These are phyloP conservation scores for Oikopleura albicans DNA, from an alignment of 23 tunicate genomes.

Conservation along the genomic window DNA sequence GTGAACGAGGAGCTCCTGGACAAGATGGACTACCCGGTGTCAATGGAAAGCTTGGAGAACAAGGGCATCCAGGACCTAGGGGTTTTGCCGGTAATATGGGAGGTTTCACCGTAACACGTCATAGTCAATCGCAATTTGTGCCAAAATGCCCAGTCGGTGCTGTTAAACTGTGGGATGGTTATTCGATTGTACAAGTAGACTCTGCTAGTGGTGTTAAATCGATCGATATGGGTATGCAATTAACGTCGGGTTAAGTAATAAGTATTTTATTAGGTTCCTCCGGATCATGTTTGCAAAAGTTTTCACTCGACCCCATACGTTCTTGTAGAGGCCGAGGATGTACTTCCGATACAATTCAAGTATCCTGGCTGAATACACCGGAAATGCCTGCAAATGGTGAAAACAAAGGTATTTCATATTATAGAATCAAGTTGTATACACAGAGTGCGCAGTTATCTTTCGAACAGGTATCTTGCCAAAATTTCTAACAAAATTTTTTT, in stretches of 20 bases:
- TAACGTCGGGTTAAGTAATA: background rate
- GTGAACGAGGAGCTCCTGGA: conserved; percentile 22
- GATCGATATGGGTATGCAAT: conserved; percentile 56
- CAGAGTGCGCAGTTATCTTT: background rate
- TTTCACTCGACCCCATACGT: background rate
- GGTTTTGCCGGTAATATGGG: conserved; percentile 28
- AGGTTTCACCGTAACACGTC: conserved; percentile 32
- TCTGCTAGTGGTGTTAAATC: conserved; percentile 54
- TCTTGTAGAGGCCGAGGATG: background rate
- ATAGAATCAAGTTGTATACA: background rate
- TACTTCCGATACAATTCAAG: background rate
- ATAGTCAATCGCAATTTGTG: conserved; percentile 60
- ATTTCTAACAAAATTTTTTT: too few species aligned
- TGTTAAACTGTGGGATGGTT: conserved; percentile 60
- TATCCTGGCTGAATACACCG: background rate
- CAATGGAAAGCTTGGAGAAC: conserved; percentile 34
- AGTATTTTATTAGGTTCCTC: conserved; percentile 36
- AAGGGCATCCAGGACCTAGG: conserved; percentile 44
- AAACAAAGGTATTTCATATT: background rate
- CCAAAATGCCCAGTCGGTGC: conserved; percentile 83
- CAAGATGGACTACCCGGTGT: conserved; percentile 45
- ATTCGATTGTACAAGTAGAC: conserved; percentile 45
- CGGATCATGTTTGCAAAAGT: conserved; percentile 47
- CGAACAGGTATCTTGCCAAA: too few species aligned
- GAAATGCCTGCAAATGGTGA: background rate